A percentile compares a stretch with the other conserved stretches of the same genome.
These are phyloP conservation scores for Sisor rabdophorus DNA, from an alignment of 2,113 vertebrate genomes.

Conservation along the genomic window DNA sequence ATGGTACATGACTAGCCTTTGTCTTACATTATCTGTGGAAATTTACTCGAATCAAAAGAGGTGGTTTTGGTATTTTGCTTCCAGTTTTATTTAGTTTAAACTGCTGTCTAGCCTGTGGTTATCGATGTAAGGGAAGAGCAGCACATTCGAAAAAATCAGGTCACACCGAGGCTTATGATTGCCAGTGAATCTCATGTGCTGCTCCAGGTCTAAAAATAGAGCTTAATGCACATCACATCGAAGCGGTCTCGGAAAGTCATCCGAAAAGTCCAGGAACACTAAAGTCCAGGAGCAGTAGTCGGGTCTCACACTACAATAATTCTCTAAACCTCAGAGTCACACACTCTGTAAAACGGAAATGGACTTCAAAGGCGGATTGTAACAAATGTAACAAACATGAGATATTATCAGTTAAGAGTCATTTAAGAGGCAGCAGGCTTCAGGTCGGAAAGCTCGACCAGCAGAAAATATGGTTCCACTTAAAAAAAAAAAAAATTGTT, in stretches of 20 bases:
- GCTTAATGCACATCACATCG: constrained; percentile 38
- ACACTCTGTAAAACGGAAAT: neutral
- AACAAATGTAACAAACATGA: neutral
- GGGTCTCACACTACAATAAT: neutral
- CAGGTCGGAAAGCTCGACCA: constrained; percentile 16
- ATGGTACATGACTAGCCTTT: neutral
- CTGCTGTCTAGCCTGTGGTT: constrained; percentile 33
- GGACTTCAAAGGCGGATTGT: neutral
- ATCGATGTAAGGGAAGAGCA: constrained; percentile 35
- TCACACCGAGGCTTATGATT: constrained; percentile 45
- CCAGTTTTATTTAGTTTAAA: constrained; percentile 12
- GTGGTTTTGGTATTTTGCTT: constrained; percentile 15
- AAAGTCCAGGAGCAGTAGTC: neutral
- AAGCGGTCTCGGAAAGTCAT: constrained; percentile 33
- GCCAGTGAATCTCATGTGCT: constrained; percentile 42
- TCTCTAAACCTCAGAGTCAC: neutral
- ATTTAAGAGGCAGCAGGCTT: neutral
- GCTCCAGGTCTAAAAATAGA: constrained; percentile 47
- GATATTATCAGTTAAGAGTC: no score
- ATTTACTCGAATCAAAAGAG: constrained; percentile 4
- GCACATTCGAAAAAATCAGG: constrained; percentile 44
- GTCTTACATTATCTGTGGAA: constrained; percentile 1
- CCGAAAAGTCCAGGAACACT: constrained; percentile 32
- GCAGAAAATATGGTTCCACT: constrained; percentile 38
- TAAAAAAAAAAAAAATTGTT: constrained; percentile 32